Conservation (phyloP, 2,113 vertebrate genomes). For the Anoura caudifer region DNA sequence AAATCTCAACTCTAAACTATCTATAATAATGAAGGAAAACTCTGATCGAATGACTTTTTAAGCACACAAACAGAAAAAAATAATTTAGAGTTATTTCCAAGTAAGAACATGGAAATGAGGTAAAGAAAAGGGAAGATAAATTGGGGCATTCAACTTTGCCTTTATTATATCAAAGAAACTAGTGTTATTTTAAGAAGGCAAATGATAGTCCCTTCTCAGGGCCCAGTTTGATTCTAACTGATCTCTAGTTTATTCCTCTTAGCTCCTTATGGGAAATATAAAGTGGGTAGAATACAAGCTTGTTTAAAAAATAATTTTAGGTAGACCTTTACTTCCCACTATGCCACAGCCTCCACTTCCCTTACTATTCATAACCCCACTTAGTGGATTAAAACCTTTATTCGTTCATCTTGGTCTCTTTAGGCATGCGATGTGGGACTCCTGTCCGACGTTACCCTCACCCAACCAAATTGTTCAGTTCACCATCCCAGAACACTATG, state of each 20-base stretch:
- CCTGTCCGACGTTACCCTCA: background rate
- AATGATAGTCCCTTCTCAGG: background rate
- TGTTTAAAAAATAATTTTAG: background rate
- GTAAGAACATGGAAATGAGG: background rate
- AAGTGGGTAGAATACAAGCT: background rate
- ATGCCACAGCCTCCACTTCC: background rate
- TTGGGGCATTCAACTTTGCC: background rate
- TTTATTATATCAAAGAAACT: conserved; percentile 9
- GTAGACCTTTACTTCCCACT: background rate
- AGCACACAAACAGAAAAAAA: background rate
- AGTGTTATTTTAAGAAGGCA: background rate
- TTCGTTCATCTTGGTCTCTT: background rate
- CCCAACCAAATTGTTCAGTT: background rate
- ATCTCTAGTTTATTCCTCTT: background rate
- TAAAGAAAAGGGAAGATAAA: background rate
- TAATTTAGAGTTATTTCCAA: background rate
- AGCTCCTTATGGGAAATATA: background rate
- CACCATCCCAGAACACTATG: background rate
- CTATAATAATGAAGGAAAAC: background rate
- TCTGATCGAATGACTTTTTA: background rate
- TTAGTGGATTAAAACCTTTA: background rate
- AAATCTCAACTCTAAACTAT: background rate
- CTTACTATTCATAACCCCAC: background rate
- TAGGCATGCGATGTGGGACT: background rate
- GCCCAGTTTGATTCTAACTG: background rate